Percentiles rank a stretch among this genome's conserved stretches.
These are phyloP conservation scores for Matsumyia berberina DNA, from an alignment of 2,888 invertebrate species.

Conservation along the genomic window DNA sequence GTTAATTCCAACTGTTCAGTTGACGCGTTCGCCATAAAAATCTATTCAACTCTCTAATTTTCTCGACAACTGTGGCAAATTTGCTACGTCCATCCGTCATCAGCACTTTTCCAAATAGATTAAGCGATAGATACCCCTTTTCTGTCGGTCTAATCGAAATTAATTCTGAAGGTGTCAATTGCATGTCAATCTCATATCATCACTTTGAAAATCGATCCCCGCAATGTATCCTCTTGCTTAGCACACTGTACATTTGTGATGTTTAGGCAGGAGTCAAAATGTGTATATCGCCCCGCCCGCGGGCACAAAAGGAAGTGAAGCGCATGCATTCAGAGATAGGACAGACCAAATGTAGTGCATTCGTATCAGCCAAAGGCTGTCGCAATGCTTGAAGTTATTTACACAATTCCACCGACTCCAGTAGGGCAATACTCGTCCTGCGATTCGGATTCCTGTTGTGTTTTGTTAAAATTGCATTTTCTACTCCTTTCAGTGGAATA, in stretches of 20 bases:
- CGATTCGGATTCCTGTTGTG: slow-evolving; percentile 7
- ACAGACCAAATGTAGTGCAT: slow-evolving; percentile 5
- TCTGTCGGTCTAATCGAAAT: too few relatives aligned
- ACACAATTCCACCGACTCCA: slow-evolving; percentile 12
- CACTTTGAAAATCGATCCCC: not conserved
- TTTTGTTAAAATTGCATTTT: slow-evolving; percentile 30
- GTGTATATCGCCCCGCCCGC: not conserved
- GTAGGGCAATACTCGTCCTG: not conserved
- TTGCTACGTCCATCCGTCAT: too few relatives aligned
- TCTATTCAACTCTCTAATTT: too few relatives aligned
- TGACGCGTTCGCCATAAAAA: too few relatives aligned
- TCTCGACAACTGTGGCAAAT: too few relatives aligned
- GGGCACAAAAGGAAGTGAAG: slow-evolving; percentile 10
- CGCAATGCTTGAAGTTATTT: slow-evolving; percentile 29
- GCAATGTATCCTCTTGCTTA: not conserved
- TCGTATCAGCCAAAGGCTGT: slow-evolving; percentile 19
- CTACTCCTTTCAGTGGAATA: not conserved
- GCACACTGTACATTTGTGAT: slow-evolving; percentile 1
- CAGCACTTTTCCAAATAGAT: too few relatives aligned
- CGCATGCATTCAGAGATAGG: slow-evolving; percentile 10
- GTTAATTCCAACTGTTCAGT: too few relatives aligned
- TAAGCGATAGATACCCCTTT: too few relatives aligned
- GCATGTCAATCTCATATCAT: not conserved
- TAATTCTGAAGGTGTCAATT: not conserved
- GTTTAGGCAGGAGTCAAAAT: not conserved